phyloP scores from a whole-genome alignment of 1,140 invertebrate genomes.

The Bombus sibiricus region DNA sequence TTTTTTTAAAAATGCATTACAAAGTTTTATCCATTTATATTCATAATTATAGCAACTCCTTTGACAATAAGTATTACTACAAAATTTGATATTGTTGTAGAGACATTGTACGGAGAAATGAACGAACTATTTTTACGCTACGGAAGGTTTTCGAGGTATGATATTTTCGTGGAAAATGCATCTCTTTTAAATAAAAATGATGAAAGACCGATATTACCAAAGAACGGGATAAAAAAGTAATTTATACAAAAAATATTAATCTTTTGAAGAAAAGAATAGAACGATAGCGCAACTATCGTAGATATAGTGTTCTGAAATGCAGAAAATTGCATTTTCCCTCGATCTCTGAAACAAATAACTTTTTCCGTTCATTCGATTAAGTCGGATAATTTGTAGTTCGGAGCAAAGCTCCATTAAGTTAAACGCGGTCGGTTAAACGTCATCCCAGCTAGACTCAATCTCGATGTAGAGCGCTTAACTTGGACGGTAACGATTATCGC shows the following conservation, averaged over 20 bases:
- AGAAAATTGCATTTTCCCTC: background rate
- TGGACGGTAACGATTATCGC: conserved; percentile 67
- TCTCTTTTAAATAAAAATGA: too few species aligned
- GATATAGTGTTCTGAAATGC: too few species aligned
- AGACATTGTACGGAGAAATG: background rate
- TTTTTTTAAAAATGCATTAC: background rate
- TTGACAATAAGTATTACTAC: background rate
- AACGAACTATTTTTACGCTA: too few species aligned
- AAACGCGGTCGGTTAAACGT: conserved; percentile 50
- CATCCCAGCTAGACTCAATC: conserved; percentile 54
- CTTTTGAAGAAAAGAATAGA: too few species aligned
- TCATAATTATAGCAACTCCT: background rate
- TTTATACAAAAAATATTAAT: too few species aligned
- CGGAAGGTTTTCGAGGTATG: too few species aligned
- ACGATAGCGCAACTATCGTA: too few species aligned
- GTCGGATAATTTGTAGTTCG: conserved; percentile 54
- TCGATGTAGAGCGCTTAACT: conserved; percentile 64
- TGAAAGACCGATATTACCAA: too few species aligned
- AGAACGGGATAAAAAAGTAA: too few species aligned
- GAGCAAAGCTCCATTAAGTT: conserved; percentile 42
- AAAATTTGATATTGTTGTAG: background rate
- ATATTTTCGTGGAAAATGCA: too few species aligned
- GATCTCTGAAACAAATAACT: conserved; percentile 23
- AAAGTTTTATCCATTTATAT: background rate
- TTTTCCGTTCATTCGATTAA: conserved; percentile 32